These are phyloP conservation scores for Notarius quadriscutis DNA, from an alignment of 2,113 vertebrate genomes.

Conservation along the genomic window DNA sequence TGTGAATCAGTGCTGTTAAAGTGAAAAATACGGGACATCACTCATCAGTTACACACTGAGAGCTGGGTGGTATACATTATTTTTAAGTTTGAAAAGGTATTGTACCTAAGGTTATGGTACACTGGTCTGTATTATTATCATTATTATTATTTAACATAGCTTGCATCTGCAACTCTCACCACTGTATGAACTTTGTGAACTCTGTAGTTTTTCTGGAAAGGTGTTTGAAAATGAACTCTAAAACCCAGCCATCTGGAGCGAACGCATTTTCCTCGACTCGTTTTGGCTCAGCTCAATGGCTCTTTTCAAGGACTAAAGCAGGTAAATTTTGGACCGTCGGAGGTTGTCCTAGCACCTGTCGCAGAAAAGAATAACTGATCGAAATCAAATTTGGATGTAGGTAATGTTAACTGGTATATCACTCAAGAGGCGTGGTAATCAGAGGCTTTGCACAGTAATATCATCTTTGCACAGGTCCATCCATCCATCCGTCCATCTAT, in stretches of 20 bases:
- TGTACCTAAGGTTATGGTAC: background rate
- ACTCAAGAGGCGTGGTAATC: background rate
- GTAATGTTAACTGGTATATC: slow-evolving; percentile 53
- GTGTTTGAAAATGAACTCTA: slow-evolving; percentile 54
- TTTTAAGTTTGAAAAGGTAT: background rate
- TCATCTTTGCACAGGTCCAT: too few relatives aligned
- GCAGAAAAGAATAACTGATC: slow-evolving; percentile 48
- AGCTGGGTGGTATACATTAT: background rate
- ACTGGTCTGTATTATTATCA: background rate
- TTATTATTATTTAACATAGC: slow-evolving; percentile 5
- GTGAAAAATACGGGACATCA: background rate
- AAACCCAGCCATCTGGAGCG: slow-evolving; percentile 46
- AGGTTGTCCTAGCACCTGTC: slow-evolving; percentile 16
- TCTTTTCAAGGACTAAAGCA: slow-evolving; percentile 52
- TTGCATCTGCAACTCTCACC: slow-evolving; percentile 13
- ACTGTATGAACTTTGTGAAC: slow-evolving; percentile 37
- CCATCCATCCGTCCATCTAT: too few relatives aligned
- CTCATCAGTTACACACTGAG: background rate
- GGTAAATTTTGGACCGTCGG: slow-evolving; percentile 47
- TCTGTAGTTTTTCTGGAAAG: slow-evolving; percentile 49
- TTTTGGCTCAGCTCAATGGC: slow-evolving; percentile 51
- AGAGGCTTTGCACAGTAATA: too few relatives aligned
- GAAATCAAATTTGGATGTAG: slow-evolving; percentile 26
- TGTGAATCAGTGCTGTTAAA: background rate
- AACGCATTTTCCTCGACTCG: slow-evolving; percentile 41